A percentile compares a stretch with the other conserved stretches of the same genome.
Conservation (phyloP, 2,888 invertebrate genomes). For the Patella ulyssiponensis region DNA sequence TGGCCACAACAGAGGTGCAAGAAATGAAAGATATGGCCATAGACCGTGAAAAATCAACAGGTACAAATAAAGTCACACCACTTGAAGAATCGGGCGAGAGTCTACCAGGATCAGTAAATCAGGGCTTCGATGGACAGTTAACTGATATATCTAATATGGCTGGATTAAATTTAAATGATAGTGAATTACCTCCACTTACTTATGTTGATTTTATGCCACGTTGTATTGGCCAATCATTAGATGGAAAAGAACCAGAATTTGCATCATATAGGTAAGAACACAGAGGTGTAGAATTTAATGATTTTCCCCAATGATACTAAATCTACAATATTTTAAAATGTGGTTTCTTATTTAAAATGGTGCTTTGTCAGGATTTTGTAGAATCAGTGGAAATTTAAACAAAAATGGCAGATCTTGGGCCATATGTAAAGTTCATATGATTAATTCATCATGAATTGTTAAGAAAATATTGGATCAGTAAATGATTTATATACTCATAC, state of each 20-base stretch:
- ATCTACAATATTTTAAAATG: no score
- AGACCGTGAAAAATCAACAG: not conserved
- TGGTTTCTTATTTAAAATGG: no score
- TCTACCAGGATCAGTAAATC: not conserved
- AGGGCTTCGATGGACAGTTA: not conserved
- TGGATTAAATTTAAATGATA: not conserved
- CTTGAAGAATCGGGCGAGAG: not conserved
- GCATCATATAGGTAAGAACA: conserved; percentile 46
- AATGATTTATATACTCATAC: no score
- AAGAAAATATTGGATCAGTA: no score
- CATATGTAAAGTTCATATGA: no score
- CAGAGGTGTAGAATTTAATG: no score
- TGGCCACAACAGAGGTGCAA: not conserved
- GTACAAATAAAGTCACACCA: not conserved
- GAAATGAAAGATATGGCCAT: not conserved
- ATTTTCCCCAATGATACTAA: no score
- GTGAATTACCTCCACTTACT: conserved; percentile 44
- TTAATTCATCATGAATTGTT: no score
- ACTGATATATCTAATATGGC: not conserved
- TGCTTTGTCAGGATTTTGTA: no score
- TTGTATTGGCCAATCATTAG: conserved; percentile 37
- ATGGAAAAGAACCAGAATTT: conserved; percentile 42
- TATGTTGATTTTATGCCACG: conserved; percentile 50
- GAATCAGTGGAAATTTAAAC: no score
- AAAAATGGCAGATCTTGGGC: no score